Evolutionary conservation across 2,113 vertebrate species (phyloP).

Genomic region (Channa maculata): DNA sequence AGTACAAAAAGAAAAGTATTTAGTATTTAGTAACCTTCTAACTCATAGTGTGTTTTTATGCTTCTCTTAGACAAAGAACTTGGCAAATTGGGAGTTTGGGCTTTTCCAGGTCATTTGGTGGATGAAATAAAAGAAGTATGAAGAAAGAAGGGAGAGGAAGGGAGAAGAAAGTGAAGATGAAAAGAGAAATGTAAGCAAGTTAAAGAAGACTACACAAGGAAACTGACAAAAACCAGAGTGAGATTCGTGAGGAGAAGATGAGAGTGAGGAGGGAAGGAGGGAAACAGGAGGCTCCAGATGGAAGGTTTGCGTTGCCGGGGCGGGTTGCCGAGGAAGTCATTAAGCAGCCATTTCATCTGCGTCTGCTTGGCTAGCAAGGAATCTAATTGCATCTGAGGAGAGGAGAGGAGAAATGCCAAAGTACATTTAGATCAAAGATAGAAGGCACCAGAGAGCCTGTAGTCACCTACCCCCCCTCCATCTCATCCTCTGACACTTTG

Average conservation of each 20-base stretch:
- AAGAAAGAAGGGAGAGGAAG: background rate
- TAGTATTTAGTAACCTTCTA: background rate
- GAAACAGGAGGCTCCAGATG: constrained; percentile 79
- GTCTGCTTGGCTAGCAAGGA: constrained; percentile 81
- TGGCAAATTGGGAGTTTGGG: background rate
- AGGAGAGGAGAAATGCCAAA: constrained; percentile 82
- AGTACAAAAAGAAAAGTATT: background rate
- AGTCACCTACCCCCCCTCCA: constrained; percentile 57
- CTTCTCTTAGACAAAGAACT: background rate
- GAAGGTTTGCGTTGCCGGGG: constrained; percentile 78
- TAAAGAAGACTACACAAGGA: constrained; percentile 25
- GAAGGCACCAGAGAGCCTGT: constrained; percentile 77
- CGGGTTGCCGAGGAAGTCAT: constrained; percentile 83
- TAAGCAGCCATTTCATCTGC: constrained; percentile 85
- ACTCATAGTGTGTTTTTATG: background rate
- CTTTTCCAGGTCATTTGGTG: constrained; percentile 2
- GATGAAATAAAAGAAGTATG: background rate
- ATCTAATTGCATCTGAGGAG: constrained; percentile 83
- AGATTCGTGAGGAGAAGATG: constrained; percentile 21
- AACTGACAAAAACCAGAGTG: constrained; percentile 53
- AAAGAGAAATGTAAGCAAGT: constrained; percentile 23
- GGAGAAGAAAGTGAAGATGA: constrained; percentile 12
- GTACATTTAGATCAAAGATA: constrained; percentile 84
- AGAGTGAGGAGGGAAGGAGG: constrained; percentile 17
- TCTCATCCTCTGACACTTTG: constrained; percentile 55